These are phyloP conservation scores for Hippocampus zosterae DNA, from an alignment of 2,113 vertebrate genomes.

Conservation along the genomic window DNA sequence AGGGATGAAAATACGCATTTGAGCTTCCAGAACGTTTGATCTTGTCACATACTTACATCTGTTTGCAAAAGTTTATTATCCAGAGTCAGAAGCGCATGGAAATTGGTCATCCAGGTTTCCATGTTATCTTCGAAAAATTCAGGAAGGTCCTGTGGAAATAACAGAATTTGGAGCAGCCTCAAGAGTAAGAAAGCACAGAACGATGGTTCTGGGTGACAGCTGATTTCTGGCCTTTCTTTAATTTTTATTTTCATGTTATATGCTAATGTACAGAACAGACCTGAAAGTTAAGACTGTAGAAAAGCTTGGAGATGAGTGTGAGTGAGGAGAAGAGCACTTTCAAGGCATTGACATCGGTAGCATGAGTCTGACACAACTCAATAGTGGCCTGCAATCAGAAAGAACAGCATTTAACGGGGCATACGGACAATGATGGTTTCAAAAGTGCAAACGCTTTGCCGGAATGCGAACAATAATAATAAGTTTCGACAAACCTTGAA, in stretches of 20 bases:
- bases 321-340: slow-evolving; percentile 97
- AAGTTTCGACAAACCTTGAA: slow-evolving; percentile 83
- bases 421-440: background rate
- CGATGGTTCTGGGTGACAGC: background rate
- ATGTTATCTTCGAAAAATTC: slow-evolving; percentile 99
- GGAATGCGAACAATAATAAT: background rate
- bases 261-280: slow-evolving; percentile 60
- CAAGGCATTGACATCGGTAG: slow-evolving; percentile 86
- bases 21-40: background rate
- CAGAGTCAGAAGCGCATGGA: slow-evolving; percentile 91
- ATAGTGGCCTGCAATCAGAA: slow-evolving; percentile 84
- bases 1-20: background rate
- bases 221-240: background rate
- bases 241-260: background rate
- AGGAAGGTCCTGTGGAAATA: slow-evolving; percentile 83
- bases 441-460: background rate
- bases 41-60: slow-evolving; percentile 76
- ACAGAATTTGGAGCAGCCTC: background rate
- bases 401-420: background rate
- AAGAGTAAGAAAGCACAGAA: background rate
- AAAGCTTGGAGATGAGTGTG: slow-evolving; percentile 93
- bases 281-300: slow-evolving; percentile 99
- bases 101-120: slow-evolving; percentile 99
- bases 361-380: slow-evolving; percentile 93
- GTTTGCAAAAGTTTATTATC: slow-evolving; percentile 98